A percentile compares a stretch with the other conserved stretches of the same genome.
phyloP scores from a whole-genome alignment of 2,797 vertebrate genomes.

The Rhinichthys osculus region DNA sequence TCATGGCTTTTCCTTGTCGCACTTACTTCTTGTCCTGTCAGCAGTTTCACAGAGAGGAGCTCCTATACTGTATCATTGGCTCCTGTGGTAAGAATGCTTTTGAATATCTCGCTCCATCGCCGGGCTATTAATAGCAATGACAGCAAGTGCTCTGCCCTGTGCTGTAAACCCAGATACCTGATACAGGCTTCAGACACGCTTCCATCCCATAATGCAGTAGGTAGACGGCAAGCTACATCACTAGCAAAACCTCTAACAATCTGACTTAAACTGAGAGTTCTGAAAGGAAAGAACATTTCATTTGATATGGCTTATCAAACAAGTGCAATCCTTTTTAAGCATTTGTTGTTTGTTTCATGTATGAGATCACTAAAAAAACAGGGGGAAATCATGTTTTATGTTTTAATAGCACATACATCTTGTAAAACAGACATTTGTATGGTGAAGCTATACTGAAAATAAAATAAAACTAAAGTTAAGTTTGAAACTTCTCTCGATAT shows the following conservation, averaged over 20 bases:
- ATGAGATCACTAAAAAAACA: neutral
- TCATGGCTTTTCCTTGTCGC: slow-evolving; percentile 28
- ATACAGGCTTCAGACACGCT: slow-evolving; percentile 32
- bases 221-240: slow-evolving; percentile 16
- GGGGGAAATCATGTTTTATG: neutral
- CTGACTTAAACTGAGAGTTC: neutral
- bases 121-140: slow-evolving; percentile 57
- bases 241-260: neutral
- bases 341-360: neutral
- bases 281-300: neutral
- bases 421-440: slow-evolving; percentile 1
- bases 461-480: slow-evolving; percentile 15
- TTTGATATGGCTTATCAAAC: neutral
- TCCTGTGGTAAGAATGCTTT: slow-evolving; percentile 35
- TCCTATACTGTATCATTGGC: slow-evolving; percentile 30
- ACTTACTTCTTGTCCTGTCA: slow-evolving; percentile 47
- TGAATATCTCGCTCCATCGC: slow-evolving; percentile 49
- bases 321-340: neutral
- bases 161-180: slow-evolving; percentile 40
- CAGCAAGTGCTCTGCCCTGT: slow-evolving; percentile 33
- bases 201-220: slow-evolving; percentile 31
- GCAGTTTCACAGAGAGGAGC: slow-evolving; percentile 35
- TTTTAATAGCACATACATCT: neutral
- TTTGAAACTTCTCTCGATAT: slow-evolving; percentile 3
- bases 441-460: neutral